Conservation (phyloP, 1,140 invertebrate genomes). For the Branchinecta lynchi region DNA sequence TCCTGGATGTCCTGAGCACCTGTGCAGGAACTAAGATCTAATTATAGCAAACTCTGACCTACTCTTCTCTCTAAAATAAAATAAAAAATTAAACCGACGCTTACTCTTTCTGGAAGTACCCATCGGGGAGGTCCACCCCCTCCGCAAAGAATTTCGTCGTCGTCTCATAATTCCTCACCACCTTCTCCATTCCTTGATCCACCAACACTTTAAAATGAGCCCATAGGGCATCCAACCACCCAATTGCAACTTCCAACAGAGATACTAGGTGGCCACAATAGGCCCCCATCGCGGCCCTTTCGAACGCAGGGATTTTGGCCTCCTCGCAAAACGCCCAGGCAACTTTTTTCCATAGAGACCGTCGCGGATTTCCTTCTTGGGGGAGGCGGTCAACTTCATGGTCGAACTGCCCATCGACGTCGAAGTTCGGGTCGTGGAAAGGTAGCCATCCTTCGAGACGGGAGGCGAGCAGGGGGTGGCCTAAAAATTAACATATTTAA, state of each 20-base stretch:
- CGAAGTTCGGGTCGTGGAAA: not conserved
- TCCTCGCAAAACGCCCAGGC: not conserved
- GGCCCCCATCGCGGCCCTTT: not conserved
- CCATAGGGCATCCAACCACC: not conserved
- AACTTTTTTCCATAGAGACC: not conserved
- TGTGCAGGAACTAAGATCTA: too few relatives aligned
- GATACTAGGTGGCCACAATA: not conserved
- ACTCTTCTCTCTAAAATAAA: too few relatives aligned
- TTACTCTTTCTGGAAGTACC: not conserved
- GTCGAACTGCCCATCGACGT: not conserved
- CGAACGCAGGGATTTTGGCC: not conserved
- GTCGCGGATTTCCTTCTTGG: not conserved
- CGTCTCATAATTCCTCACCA: not conserved
- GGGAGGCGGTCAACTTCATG: not conserved
- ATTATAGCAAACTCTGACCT: too few relatives aligned
- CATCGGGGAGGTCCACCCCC: not conserved
- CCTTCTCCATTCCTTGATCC: not conserved
- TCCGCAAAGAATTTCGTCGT: not conserved
- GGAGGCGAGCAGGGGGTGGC: not conserved
- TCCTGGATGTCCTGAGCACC: too few relatives aligned
- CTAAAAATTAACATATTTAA: not conserved
- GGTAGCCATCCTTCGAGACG: not conserved
- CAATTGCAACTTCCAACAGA: not conserved
- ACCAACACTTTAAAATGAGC: not conserved
- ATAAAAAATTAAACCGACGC: not conserved